These are phyloP conservation scores for Zapus hudsonius DNA, from an alignment of 2,113 vertebrate genomes.

Conservation along the genomic window DNA sequence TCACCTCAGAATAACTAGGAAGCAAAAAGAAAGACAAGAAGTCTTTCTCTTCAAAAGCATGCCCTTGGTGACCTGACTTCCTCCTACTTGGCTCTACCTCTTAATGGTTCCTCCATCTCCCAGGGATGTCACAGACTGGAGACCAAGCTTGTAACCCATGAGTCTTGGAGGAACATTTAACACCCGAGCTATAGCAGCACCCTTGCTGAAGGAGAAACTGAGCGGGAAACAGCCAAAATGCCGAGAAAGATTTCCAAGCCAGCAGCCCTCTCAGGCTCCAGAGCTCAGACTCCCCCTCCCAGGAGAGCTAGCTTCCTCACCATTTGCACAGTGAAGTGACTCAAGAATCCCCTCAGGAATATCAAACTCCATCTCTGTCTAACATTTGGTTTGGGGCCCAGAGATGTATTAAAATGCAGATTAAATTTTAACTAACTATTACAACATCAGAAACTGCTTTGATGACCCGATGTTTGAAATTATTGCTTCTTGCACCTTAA, in stretches of 20 bases:
- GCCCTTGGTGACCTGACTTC: not conserved
- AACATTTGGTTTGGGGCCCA: not conserved
- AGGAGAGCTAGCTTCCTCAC: not conserved
- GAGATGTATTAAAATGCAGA: slow-evolving; percentile 57
- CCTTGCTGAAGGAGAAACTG: not conserved
- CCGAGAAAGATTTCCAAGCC: not conserved
- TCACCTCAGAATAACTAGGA: not conserved
- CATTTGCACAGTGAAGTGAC: not conserved
- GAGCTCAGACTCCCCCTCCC: not conserved
- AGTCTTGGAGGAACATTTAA: not conserved
- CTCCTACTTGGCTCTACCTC: not conserved
- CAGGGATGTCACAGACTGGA: not conserved
- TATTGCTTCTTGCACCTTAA: slow-evolving; percentile 34
- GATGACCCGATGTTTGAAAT: slow-evolving; percentile 57
- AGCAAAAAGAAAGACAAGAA: not conserved
- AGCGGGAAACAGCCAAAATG: not conserved
- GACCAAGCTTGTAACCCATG: not conserved
- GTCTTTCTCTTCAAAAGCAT: not conserved
- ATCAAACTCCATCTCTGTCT: slow-evolving; percentile 13
- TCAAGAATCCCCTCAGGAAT: slow-evolving; percentile 3
- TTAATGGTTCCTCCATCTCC: not conserved
- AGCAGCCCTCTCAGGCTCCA: not conserved
- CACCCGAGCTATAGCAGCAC: not conserved
- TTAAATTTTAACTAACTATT: slow-evolving; percentile 53
- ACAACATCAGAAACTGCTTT: slow-evolving; percentile 55